phyloP scores from a whole-genome alignment of 1,140 invertebrate species.

The Drosophila ironensis region DNA sequence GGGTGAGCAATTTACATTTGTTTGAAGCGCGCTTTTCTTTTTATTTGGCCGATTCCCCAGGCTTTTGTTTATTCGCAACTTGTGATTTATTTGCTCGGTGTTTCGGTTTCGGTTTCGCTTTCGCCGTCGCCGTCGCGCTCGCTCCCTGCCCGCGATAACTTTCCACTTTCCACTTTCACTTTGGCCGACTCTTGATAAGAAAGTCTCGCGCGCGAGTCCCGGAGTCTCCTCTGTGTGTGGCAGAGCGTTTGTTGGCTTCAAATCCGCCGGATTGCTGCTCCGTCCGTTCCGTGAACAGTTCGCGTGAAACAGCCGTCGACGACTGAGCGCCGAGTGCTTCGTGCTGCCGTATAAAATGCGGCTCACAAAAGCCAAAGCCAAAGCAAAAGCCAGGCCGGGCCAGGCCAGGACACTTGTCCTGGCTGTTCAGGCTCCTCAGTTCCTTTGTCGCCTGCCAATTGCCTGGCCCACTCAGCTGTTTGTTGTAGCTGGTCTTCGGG shows the following conservation, averaged over 20 bases:
- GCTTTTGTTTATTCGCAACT: conserved; percentile 50
- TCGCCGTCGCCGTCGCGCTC: conserved; percentile 14
- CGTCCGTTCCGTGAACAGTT: conserved; percentile 43
- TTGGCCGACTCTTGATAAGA: conserved; percentile 58
- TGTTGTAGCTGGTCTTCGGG: conserved; percentile 22
- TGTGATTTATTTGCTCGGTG: conserved; percentile 70
- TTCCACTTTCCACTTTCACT: conserved; percentile 39
- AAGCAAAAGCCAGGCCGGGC: conserved; percentile 3
- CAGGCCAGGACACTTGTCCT: conserved; percentile 60
- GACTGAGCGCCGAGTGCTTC: conserved; percentile 54
- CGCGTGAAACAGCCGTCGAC: conserved; percentile 67
- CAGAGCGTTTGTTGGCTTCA: background rate
- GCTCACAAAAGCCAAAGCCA: conserved; percentile 5
- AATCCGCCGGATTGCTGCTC: conserved; percentile 4
- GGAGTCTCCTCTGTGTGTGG: background rate
- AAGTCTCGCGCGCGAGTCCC: conserved; percentile 40
- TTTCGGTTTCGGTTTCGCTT: conserved; percentile 11
- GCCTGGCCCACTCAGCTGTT: conserved; percentile 66
- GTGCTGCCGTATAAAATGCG: conserved; percentile 51
- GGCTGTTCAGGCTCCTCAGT: background rate
- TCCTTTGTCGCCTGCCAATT: conserved; percentile 45
- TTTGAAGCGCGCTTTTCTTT: conserved; percentile 25
- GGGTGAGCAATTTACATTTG: conserved; percentile 41
- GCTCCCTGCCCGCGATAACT: conserved; percentile 9
- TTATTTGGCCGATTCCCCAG: conserved; percentile 29